Conservation (phyloP, 2,888 invertebrate species). For the Mesochorus sp. region DNA sequence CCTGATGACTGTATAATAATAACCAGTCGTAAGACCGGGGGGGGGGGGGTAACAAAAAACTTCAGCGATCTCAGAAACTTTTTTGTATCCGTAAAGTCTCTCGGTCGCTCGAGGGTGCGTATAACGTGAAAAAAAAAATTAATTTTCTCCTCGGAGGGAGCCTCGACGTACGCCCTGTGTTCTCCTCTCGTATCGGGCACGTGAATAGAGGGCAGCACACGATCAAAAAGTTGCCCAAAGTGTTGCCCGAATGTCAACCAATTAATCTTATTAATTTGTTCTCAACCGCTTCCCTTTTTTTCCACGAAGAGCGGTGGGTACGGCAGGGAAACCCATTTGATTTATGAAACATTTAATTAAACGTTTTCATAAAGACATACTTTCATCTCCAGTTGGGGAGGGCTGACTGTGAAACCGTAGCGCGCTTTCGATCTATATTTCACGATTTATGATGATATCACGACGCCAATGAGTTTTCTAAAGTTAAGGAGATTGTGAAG, state of each 20-base stretch:
- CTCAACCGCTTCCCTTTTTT: conserved; percentile 64
- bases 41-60: conserved; percentile 22
- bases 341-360: conserved; percentile 81
- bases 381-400: conserved; percentile 38
- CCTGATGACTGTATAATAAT: no score
- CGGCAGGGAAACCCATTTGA: conserved; percentile 33
- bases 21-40: not conserved
- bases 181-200: conserved; percentile 38
- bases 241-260: conserved; percentile 79
- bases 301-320: not conserved
- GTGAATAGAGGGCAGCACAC: conserved; percentile 27
- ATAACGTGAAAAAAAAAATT: conserved; percentile 69
- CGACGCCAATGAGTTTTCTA: conserved; percentile 24
- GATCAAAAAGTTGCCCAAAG: conserved; percentile 67
- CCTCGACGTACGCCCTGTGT: conserved; percentile 17
- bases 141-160: conserved; percentile 67
- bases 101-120: conserved; percentile 3
- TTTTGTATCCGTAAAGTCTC: no score
- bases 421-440: conserved; percentile 61
- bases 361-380: conserved; percentile 77
- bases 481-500: conserved; percentile 28
- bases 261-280: conserved; percentile 81
- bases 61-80: conserved; percentile 66
- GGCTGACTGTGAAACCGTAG: not conserved
- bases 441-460: conserved; percentile 70